These are phyloP conservation scores for Rhodeus uyekii DNA, from an alignment of 2,797 vertebrate genomes.

Conservation along the genomic window DNA sequence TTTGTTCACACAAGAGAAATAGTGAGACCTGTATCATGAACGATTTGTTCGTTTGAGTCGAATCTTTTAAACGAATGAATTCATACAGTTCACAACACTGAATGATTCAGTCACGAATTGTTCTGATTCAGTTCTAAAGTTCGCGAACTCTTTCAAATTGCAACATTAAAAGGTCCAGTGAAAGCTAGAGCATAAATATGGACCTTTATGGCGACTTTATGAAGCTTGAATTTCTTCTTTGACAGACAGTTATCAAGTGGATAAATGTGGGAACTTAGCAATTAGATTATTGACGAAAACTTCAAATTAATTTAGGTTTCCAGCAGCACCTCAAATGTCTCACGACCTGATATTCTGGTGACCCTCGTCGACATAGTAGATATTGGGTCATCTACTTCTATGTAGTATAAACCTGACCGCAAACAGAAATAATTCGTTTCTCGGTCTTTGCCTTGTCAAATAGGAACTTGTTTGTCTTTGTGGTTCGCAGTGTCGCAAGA, in stretches of 20 bases:
- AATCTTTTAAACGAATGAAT: background rate
- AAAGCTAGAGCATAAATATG: no score
- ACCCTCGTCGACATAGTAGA: background rate
- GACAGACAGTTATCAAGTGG: background rate
- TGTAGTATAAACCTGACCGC: slow-evolving; percentile 17
- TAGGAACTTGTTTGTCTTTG: slow-evolving; percentile 44
- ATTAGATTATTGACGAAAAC: background rate
- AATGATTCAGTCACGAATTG: background rate
- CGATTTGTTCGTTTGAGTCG: background rate
- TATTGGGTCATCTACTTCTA: background rate
- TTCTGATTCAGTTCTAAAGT: background rate
- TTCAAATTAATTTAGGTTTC: background rate
- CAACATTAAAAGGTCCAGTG: no score
- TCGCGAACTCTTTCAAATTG: no score
- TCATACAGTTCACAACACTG: background rate
- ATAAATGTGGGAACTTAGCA: background rate
- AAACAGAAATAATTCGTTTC: slow-evolving; percentile 15
- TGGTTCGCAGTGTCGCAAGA: slow-evolving; percentile 42
- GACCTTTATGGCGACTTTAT: background rate
- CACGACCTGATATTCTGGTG: background rate
- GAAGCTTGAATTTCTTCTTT: background rate
- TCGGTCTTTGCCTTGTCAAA: slow-evolving; percentile 33
- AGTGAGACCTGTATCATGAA: background rate
- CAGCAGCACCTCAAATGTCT: background rate
- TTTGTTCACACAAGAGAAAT: background rate